These are phyloP conservation scores for Emesis furor DNA, from an alignment of 2,888 invertebrate genomes.

Conservation along the genomic window DNA sequence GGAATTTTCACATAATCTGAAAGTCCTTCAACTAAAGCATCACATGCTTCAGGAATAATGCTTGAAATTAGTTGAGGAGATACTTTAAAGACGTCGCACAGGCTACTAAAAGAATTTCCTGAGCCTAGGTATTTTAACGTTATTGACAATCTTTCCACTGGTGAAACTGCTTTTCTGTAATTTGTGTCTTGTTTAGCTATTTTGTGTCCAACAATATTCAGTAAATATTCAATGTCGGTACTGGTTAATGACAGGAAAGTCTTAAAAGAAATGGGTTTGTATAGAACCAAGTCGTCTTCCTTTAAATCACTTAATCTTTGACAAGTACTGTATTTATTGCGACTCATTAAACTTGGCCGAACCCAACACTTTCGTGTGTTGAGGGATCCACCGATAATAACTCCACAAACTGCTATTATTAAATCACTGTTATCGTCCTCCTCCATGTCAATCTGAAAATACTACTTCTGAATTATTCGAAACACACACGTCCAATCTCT, in stretches of 20 bases:
- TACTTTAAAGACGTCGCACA: slow-evolving; percentile 34
- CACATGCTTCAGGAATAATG: slow-evolving; percentile 30
- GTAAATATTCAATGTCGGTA: slow-evolving; percentile 72
- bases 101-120: slow-evolving; percentile 28
- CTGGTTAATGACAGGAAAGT: slow-evolving; percentile 51
- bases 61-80: slow-evolving; percentile 28
- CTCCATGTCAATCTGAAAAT: slow-evolving; percentile 18
- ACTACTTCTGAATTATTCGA: slow-evolving; percentile 8
- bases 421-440: slow-evolving; percentile 22
- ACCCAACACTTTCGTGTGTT: slow-evolving; percentile 29
- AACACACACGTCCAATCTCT: slow-evolving; percentile 8
- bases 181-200: slow-evolving; percentile 68
- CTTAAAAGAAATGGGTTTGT: slow-evolving; percentile 37
- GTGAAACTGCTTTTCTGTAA: slow-evolving; percentile 59
- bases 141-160: slow-evolving; percentile 41
- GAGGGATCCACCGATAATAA: slow-evolving; percentile 22
- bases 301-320: slow-evolving; percentile 41
- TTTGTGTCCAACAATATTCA: slow-evolving; percentile 69
- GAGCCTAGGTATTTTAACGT: slow-evolving; percentile 21
- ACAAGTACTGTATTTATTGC: slow-evolving; percentile 23
- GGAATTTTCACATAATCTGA: slow-evolving; percentile 31
- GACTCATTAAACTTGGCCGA: slow-evolving; percentile 26
- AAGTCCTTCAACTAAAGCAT: slow-evolving; percentile 30
- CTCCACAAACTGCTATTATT: slow-evolving; percentile 20
- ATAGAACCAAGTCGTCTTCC: slow-evolving; percentile 34